These are phyloP conservation scores for Festucalex cinctus DNA, from an alignment of 2,113 vertebrate genomes.

Conservation along the genomic window DNA sequence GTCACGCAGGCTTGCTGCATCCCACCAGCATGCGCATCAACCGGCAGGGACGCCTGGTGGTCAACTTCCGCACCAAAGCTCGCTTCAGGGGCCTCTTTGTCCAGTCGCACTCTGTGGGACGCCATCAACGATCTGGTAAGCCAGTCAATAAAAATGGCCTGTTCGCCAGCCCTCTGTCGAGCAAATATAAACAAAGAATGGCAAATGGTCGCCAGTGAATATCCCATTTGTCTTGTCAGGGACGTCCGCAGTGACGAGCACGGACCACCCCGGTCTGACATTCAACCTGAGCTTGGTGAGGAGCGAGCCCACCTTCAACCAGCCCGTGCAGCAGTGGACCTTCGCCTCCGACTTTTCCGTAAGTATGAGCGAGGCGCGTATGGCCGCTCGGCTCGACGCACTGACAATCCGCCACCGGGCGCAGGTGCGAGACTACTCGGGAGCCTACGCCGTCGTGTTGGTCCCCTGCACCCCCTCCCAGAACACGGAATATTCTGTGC, in stretches of 20 bases:
- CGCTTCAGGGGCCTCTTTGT: conserved; percentile 90
- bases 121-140: conserved; percentile 70
- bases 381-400: no score
- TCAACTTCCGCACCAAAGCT: conserved; percentile 89
- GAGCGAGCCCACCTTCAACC: conserved; percentile 83
- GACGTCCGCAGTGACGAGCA: conserved; percentile 78
- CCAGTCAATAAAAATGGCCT: no score
- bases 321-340: conserved; percentile 92
- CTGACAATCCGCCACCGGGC: background rate
- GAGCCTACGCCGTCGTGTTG: conserved; percentile 83
- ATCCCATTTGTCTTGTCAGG: conserved; percentile 52
- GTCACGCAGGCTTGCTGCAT: conserved; percentile 81
- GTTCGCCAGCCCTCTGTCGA: no score
- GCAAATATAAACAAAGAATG: no score
- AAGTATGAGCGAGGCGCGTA: conserved; percentile 42
- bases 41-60: conserved; percentile 85
- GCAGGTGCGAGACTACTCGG: conserved; percentile 93
- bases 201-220: background rate
- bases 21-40: conserved; percentile 92
- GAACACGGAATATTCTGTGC: conserved; percentile 80
- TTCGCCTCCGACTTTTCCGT: conserved; percentile 93
- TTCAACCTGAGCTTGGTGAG: conserved; percentile 85
- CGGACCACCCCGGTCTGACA: conserved; percentile 81
- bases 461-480: conserved; percentile 81
- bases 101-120: conserved; percentile 70